Evolutionary conservation across 2,113 vertebrate genomes (phyloP), one percentile per base, ranked within the genome.

Genomic region (Hyperopisus bebe): DNA sequence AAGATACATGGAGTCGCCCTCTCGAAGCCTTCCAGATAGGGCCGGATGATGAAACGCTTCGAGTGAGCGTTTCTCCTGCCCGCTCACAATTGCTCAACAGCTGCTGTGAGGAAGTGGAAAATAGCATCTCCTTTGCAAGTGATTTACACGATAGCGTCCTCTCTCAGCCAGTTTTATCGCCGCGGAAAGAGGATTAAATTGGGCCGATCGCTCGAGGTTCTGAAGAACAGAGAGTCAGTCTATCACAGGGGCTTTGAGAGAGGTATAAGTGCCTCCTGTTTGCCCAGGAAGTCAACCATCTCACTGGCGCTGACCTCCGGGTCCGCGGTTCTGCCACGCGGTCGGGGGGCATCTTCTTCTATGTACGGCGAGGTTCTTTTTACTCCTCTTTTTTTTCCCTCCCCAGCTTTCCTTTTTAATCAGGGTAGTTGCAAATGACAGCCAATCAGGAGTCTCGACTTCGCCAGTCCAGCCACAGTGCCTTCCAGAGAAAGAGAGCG

Each of bases 41-140:
- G 87, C 87, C 7, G 53, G 35, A 62, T 88, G 87, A 88, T 88
- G 87, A 62, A 66, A 88, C 46, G 55, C 10, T 88, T 42, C 58
- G 87, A 62, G 51, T 8, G 35, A 62, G 87, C 24, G 55, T 7
- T 39, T 55, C 48, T 39, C 10, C 85, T 51, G 48, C 85, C 31
- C 24, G 55, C 55, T 42, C 55, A 62, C 53, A 62, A 88, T 53
- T 88, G 31, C 87, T 58, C 87, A 66, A 88, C 55, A 66, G 55
- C 31, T 66, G 35, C 87, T 44, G 31, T 17, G 48, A 53, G 85
- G 48, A 53, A 86, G 48, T 31, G 46, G 48, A 62, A 66, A 62
- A 88, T 46, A 88, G 39, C 55, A 58, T 53, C 53, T 88, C 53
- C 87, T 88, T 50, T 62, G 51, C 31, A 62, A 62, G 39, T 62